Conservation (phyloP, 2,888 invertebrate species). For the Nephrotoma guestfalica region DNA sequence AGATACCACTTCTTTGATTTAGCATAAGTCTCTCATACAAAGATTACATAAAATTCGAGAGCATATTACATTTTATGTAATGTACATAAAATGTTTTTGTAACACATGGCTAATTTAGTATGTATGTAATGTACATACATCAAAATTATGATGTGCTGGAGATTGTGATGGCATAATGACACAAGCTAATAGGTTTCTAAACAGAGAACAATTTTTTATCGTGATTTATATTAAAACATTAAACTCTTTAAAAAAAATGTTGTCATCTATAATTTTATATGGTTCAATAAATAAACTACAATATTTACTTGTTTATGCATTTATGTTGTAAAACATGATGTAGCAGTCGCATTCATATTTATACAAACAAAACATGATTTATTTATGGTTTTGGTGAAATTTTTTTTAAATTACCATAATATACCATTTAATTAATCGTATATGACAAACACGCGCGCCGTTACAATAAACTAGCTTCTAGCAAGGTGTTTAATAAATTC, state of each 20-base stretch:
- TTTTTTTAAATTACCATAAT: background rate
- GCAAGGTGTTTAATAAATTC: background rate
- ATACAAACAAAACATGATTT: background rate
- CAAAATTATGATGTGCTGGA: background rate
- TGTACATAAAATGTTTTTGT: background rate
- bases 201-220: background rate
- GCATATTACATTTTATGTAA: background rate
- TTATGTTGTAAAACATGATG: background rate
- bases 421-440: background rate
- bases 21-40: background rate
- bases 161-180: background rate
- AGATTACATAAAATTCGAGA: background rate
- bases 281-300: background rate
- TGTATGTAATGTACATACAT: background rate
- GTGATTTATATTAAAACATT: background rate
- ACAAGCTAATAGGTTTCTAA: background rate
- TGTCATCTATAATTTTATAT: background rate
- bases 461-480: background rate
- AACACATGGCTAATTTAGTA: background rate
- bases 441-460: background rate
- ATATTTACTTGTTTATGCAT: background rate
- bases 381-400: background rate
- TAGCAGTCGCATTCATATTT: background rate
- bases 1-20: background rate
- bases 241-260: background rate